These are phyloP conservation scores for Ceyx margarethae DNA, from an alignment of 2,113 vertebrate species.

Conservation along the genomic window DNA sequence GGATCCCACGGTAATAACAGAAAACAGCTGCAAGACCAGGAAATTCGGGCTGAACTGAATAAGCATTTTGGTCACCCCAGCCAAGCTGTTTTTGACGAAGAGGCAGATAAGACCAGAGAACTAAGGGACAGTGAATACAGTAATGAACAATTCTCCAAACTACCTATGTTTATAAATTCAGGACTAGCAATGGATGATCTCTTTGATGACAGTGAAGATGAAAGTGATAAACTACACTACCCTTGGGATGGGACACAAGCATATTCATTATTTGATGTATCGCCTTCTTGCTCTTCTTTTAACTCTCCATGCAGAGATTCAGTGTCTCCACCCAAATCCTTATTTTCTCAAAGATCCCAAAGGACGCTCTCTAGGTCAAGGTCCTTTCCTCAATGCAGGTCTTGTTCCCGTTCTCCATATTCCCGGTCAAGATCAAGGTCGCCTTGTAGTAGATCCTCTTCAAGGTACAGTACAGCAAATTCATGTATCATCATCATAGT, in stretches of 20 bases:
- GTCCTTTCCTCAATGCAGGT: constrained; percentile 85
- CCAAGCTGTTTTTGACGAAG: constrained; percentile 85
- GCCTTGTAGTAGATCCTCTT: constrained; percentile 88
- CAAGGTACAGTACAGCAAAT: constrained; percentile 81
- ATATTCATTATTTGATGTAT: constrained; percentile 92
- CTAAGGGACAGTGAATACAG: constrained; percentile 80
- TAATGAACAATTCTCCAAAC: constrained; percentile 84
- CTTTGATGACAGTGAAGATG: constrained; percentile 89
- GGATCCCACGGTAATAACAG: constrained; percentile 78
- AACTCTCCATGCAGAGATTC: constrained; percentile 94
- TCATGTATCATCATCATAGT: not conserved
- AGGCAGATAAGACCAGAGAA: constrained; percentile 75
- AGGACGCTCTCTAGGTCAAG: constrained; percentile 82
- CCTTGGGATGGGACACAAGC: constrained; percentile 92
- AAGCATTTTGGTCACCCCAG: constrained; percentile 96
- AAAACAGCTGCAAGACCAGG: constrained; percentile 92
- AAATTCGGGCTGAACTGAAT: constrained; percentile 97
- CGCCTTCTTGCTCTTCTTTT: constrained; percentile 92
- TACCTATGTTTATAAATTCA: constrained; percentile 90
- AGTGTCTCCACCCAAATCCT: constrained; percentile 88
- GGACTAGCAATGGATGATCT: constrained; percentile 87
- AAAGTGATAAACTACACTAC: constrained; percentile 89
- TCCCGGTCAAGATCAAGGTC: constrained; percentile 93
- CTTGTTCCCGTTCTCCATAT: constrained; percentile 87
- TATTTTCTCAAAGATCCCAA: constrained; percentile 87